phyloP scores from a whole-genome alignment of 2,113 vertebrate genomes.

The Miniopterus natalensis region DNA sequence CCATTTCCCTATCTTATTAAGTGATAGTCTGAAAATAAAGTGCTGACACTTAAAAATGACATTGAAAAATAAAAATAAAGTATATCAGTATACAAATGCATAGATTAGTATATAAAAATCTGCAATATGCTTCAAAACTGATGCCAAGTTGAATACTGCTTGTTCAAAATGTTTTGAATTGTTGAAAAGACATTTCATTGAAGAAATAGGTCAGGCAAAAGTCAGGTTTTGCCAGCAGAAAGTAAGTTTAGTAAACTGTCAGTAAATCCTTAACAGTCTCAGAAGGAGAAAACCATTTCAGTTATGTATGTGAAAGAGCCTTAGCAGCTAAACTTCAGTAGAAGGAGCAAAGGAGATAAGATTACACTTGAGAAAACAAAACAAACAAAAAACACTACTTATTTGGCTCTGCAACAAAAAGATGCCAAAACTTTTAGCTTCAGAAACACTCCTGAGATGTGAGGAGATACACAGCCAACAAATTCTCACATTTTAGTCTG shows the following conservation, averaged over 20 bases:
- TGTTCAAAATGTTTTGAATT: slow-evolving; percentile 40
- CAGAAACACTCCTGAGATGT: slow-evolving; percentile 16
- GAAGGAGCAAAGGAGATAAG: not conserved
- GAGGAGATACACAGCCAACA: not conserved
- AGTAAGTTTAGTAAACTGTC: slow-evolving; percentile 7
- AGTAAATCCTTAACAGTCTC: slow-evolving; percentile 37
- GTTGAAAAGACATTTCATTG: slow-evolving; percentile 9
- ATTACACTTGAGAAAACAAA: not conserved
- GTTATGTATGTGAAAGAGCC: not conserved
- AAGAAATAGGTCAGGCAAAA: slow-evolving; percentile 65
- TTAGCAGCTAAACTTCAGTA: not conserved
- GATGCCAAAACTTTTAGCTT: not conserved
- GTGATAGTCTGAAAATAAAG: slow-evolving; percentile 21
- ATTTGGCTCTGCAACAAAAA: not conserved
- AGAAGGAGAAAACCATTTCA: not conserved
- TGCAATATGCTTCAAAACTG: not conserved
- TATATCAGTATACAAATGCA: not conserved
- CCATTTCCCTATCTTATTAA: not conserved
- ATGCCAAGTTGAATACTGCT: not conserved
- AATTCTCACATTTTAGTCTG: not conserved
- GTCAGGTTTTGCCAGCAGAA: slow-evolving; percentile 58
- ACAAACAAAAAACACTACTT: not conserved
- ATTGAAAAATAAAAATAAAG: not conserved
- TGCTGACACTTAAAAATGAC: not conserved
- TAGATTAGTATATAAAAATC: not conserved